phyloP scores from a whole-genome alignment of 1,140 invertebrate species.

The Helicoverpa zea region DNA sequence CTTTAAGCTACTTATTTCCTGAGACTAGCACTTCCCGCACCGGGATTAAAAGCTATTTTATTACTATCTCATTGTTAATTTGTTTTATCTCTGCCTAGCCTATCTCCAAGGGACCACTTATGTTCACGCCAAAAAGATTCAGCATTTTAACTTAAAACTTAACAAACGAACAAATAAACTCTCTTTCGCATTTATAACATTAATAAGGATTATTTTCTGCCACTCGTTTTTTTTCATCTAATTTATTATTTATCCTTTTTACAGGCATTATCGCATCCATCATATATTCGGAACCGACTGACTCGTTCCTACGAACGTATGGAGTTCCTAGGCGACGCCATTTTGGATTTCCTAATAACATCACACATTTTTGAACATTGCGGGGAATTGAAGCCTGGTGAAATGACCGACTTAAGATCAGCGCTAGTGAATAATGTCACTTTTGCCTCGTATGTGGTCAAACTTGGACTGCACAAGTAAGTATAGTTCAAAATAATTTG shows the following conservation, averaged over 20 bases:
- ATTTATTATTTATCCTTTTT: conserved; percentile 37
- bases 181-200: no score
- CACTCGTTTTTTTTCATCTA: no score
- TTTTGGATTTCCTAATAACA: conserved; percentile 97
- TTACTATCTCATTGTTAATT: no score
- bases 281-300: conserved; percentile 93
- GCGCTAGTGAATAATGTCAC: conserved; percentile 98
- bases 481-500: conserved; percentile 39
- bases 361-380: conserved; percentile 94
- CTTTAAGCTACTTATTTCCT: no score
- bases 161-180: no score
- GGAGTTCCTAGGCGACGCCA: conserved; percentile 98
- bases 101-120: no score
- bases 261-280: conserved; percentile 97
- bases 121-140: no score
- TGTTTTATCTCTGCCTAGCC: no score
- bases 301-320: conserved; percentile 97
- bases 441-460: conserved; percentile 96
- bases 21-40: no score
- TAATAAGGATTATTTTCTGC: no score
- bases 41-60: no score
- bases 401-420: conserved; percentile 96
- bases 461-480: conserved; percentile 92
- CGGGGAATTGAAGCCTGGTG: conserved; percentile 91
- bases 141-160: no score